A percentile compares a stretch with the other conserved stretches of the same genome.
phyloP scores from a whole-genome alignment of 2,113 vertebrate species.

The Apteryx mantelli region DNA sequence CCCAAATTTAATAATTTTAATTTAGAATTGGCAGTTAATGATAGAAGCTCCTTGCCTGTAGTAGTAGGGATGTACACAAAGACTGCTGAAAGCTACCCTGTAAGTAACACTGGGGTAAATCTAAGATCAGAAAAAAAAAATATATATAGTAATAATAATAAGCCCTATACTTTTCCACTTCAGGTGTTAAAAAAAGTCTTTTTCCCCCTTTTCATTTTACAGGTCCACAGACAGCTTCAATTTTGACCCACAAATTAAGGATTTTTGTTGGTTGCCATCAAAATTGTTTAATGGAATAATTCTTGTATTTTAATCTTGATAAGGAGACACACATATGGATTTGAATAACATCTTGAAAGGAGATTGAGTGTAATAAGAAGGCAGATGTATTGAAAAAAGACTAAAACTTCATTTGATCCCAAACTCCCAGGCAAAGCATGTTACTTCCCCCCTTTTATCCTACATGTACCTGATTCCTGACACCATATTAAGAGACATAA shows the following conservation, averaged over 20 bases:
- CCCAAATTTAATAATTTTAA: neutral
- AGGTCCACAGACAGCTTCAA: neutral
- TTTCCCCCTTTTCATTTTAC: neutral
- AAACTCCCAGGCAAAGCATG: neutral
- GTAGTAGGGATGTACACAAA: neutral
- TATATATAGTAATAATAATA: neutral
- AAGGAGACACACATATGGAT: neutral
- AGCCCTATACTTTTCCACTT: neutral
- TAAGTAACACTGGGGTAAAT: neutral
- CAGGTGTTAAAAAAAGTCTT: neutral
- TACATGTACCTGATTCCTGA: neutral
- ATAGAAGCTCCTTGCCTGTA: neutral
- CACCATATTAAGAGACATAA: neutral
- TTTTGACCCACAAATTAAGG: neutral
- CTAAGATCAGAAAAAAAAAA: neutral
- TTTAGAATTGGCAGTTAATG: neutral
- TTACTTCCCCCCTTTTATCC: neutral
- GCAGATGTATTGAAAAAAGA: slow-evolving; percentile 30
- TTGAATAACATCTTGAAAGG: neutral
- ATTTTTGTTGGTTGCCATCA: neutral
- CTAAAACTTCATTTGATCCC: slow-evolving; percentile 26
- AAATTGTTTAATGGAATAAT: slow-evolving; percentile 1
- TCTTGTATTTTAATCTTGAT: neutral
- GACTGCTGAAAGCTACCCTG: neutral
- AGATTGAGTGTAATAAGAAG: neutral